These are phyloP conservation scores for Limonius californicus DNA, from an alignment of 1,140 invertebrate genomes.

Conservation along the genomic window DNA sequence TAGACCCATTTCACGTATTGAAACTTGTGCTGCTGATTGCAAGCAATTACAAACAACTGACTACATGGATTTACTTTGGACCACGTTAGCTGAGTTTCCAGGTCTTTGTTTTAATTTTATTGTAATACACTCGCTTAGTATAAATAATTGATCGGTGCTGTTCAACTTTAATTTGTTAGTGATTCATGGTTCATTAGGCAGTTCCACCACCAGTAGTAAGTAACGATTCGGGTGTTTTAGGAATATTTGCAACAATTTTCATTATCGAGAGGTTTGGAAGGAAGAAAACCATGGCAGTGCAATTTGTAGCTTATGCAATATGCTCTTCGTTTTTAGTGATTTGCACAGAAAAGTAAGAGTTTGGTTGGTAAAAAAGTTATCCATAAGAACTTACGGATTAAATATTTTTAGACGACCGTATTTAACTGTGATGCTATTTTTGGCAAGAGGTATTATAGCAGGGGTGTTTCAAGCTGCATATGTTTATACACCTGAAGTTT, in stretches of 20 bases:
- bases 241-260: slow-evolving; percentile 88
- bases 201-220: too few species aligned
- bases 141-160: slow-evolving; percentile 7
- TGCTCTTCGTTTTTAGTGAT: slow-evolving; percentile 79
- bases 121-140: slow-evolving; percentile 25
- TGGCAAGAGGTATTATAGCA: slow-evolving; percentile 88
- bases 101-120: slow-evolving; percentile 50
- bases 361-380: background rate
- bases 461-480: slow-evolving; percentile 93
- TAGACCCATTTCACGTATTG: slow-evolving; percentile 41
- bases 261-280: slow-evolving; percentile 88
- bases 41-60: slow-evolving; percentile 76
- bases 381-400: background rate
- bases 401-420: slow-evolving; percentile 66
- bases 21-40: slow-evolving; percentile 67
- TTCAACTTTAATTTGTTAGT: too few species aligned
- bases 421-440: slow-evolving; percentile 80
- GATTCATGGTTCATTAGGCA: too few species aligned
- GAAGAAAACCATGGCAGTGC: slow-evolving; percentile 91
- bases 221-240: too few species aligned
- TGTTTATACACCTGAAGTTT: slow-evolving; percentile 94
- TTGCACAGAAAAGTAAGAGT: slow-evolving; percentile 70
- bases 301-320: slow-evolving; percentile 82
- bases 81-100: slow-evolving; percentile 92
- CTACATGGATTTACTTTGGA: slow-evolving; percentile 92